Evolutionary conservation across 2,113 vertebrate genomes (phyloP), one percentile per base, ranked within the genome.

Genomic region (Helogale parvula): DNA sequence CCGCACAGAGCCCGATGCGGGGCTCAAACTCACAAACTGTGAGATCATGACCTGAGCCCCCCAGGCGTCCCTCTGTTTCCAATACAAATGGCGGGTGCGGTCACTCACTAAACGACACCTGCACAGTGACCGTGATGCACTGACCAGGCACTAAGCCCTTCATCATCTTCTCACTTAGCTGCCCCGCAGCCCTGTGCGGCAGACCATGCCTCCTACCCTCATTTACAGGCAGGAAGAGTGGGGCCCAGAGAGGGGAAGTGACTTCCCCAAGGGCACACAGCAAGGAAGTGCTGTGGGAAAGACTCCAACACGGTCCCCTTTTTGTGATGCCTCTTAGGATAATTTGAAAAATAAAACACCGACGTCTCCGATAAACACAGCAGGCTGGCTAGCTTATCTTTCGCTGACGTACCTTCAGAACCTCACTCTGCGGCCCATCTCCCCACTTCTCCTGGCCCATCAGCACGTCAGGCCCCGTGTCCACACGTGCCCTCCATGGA

Each of bases 51-150:
- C 45, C 7, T 47, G 45, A 47, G 45, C 45, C 45, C 45, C 45
- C 45, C 45, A 47, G 45, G 45, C 45, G 45, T 9, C 45, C 45
- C 45, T 47, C 0, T n/a, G 17, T 60, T 71, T 71, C 47, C 14
- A 74, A 57, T 8, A 63, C 3, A 7, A 27, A 10, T 29, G 7
- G 5, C 21, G 27, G 71, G 68, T 2, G 2, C 71, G 6, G 2
- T n/a, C 15, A 3, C 29, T 45, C 19, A 33, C 41, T 52, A 79
- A 33, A 27, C 8, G 0, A 10, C 11, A 11, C 11, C 3, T 2
- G 19, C 77, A 33, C 29, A 15, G 31, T 3, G 47, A 47, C 41
- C 5, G 0, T 35, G 23, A 33, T 3, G 47, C 31, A 33, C n/a
- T 68, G 25, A 11, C 11, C 68, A 2, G 13, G 41, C 41, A 8